Percentiles rank a stretch among this genome's conserved stretches.
Conservation (phyloP, 53 echinoderm and acorn worm genomes). For the Stichopus horrens region DNA sequence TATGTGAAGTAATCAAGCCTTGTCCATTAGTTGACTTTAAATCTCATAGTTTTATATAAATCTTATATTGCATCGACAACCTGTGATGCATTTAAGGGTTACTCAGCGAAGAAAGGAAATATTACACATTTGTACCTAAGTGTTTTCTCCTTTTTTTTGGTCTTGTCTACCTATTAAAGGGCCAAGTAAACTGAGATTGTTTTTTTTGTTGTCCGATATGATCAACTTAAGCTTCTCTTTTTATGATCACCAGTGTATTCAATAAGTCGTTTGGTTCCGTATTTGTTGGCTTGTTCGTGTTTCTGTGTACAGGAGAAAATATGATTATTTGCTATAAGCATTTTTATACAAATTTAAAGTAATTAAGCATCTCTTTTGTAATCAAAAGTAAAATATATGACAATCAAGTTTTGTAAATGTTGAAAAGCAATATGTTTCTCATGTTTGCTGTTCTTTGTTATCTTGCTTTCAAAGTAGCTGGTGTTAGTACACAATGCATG, state of each 20-base stretch:
- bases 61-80: not conserved
- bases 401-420: conserved; percentile 10
- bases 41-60: not conserved
- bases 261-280: not conserved
- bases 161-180: not conserved
- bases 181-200: not conserved
- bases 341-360: conserved; percentile 15
- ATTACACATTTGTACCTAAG: not conserved
- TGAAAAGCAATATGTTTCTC: not conserved
- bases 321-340: conserved; percentile 16
- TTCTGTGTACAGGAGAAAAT: not conserved
- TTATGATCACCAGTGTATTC: not conserved
- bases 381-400: conserved; percentile 7
- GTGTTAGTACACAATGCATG: too few species aligned
- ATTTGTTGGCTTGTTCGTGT: not conserved
- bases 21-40: not conserved
- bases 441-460: not conserved
- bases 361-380: conserved; percentile 7
- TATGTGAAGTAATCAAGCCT: not conserved
- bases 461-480: too few species aligned
- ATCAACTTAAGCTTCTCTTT: not conserved
- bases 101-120: not conserved
- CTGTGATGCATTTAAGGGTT: too few species aligned
- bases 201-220: not conserved
- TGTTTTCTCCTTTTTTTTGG: not conserved